A percentile compares a stretch with the other conserved stretches of the same genome.
phyloP scores from a whole-genome alignment of 2,797 vertebrate species.

The Rhinichthys osculus region DNA sequence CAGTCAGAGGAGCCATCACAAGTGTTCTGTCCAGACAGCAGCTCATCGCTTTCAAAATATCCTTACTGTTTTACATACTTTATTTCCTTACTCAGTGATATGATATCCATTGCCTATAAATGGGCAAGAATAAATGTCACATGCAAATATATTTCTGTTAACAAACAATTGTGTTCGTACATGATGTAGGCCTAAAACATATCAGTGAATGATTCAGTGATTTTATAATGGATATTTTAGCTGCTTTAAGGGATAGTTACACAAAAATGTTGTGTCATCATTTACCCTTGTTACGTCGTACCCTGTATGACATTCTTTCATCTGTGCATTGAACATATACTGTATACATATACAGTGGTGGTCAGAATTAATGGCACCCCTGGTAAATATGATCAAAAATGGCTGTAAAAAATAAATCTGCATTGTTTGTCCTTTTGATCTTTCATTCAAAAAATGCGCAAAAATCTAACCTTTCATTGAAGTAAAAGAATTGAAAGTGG shows the following conservation, averaged over 20 bases:
- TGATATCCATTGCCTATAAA: not conserved
- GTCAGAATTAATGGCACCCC: too few species aligned
- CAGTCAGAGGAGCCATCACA: slow-evolving; percentile 9
- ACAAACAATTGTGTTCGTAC: not conserved
- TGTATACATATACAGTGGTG: too few species aligned
- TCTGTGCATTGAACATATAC: not conserved
- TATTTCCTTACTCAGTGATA: not conserved
- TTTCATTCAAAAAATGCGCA: too few species aligned
- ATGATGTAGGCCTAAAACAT: too few species aligned
- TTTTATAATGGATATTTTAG: not conserved
- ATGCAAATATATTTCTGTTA: not conserved
- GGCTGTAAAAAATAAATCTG: too few species aligned
- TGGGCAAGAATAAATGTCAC: not conserved
- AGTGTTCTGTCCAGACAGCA: not conserved
- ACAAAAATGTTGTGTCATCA: not conserved
- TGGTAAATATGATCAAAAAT: too few species aligned
- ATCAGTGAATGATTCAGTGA: not conserved
- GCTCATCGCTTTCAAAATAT: not conserved
- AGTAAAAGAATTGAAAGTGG: too few species aligned
- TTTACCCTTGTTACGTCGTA: not conserved
- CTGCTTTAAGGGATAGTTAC: not conserved
- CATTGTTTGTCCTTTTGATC: too few species aligned
- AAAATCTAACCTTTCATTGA: too few species aligned
- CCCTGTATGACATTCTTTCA: not conserved
- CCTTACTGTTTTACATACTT: slow-evolving; percentile 7